Conservation (phyloP, 1,140 invertebrate species). For the Oreohelix idahoensis region DNA sequence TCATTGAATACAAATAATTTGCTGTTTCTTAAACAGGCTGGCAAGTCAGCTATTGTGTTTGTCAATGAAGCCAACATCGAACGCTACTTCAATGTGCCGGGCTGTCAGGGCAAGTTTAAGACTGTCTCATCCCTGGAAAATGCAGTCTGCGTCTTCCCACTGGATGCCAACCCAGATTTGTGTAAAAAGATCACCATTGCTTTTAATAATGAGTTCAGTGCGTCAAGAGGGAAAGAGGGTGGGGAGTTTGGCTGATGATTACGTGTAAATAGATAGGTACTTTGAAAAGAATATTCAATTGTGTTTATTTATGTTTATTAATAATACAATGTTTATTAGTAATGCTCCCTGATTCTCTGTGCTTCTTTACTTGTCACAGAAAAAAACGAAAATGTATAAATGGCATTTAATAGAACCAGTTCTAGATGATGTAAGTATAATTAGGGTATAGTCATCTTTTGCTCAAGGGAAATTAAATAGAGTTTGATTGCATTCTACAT, state of each 20-base stretch:
- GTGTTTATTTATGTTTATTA: not conserved
- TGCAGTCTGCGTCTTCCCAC: conserved; percentile 61
- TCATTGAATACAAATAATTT: no score
- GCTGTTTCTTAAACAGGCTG: no score
- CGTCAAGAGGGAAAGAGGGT: not conserved
- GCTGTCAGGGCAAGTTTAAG: conserved; percentile 49
- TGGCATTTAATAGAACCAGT: no score
- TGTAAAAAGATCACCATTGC: conserved; percentile 58
- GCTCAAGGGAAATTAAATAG: no score
- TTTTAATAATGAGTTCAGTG: conserved; percentile 37
- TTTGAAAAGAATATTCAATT: not conserved
- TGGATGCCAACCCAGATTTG: conserved; percentile 47
- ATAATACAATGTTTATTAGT: not conserved
- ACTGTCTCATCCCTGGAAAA: conserved; percentile 58
- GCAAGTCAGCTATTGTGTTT: conserved; percentile 50
- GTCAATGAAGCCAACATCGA: conserved; percentile 45
- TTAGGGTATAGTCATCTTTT: no score
- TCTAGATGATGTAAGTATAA: no score
- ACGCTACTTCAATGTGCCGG: conserved; percentile 40
- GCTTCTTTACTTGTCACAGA: no score
- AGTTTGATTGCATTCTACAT: no score
- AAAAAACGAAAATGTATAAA: no score
- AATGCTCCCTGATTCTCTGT: no score
- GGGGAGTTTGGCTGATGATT: not conserved
- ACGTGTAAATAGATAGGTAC: not conserved